A percentile compares a stretch with the other conserved stretches of the same genome.
Conservation (phyloP, 2,797 vertebrate genomes). For the Chelmon rostratus region DNA sequence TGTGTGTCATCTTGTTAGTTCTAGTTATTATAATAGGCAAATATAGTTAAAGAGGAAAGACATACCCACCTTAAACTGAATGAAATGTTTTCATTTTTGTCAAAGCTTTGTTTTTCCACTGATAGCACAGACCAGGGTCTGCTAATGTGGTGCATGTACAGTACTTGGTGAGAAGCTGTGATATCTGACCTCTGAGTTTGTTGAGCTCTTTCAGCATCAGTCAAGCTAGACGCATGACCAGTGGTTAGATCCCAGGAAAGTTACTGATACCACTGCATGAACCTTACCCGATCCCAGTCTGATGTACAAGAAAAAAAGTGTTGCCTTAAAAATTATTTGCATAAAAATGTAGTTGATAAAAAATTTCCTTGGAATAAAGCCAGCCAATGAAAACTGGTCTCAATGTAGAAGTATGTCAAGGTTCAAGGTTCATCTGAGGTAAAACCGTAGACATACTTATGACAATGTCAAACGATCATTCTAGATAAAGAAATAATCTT, state of each 20-base stretch:
- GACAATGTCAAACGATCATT: too few species aligned
- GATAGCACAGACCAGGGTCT: background rate
- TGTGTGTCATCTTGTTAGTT: background rate
- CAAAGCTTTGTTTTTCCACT: background rate
- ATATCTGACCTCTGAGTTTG: background rate
- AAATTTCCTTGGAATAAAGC: too few species aligned
- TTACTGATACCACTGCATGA: too few species aligned
- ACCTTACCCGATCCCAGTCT: too few species aligned
- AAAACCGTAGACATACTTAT: background rate
- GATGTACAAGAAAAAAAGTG: too few species aligned
- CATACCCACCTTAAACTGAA: background rate
- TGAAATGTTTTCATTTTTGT: background rate
- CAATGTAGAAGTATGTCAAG: too few species aligned
- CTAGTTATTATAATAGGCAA: background rate
- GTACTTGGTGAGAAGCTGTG: background rate
- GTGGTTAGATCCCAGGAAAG: background rate
- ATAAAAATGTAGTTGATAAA: too few species aligned
- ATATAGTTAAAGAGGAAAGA: background rate
- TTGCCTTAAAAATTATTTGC: too few species aligned
- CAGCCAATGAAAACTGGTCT: background rate
- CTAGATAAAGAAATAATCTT: background rate
- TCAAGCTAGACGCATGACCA: background rate
- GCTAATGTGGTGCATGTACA: background rate
- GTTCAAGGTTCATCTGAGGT: background rate
- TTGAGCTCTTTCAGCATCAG: background rate